Evolutionary conservation across 2,113 vertebrate species (phyloP).

Genomic region (Sylvilagus bachmani): DNA sequence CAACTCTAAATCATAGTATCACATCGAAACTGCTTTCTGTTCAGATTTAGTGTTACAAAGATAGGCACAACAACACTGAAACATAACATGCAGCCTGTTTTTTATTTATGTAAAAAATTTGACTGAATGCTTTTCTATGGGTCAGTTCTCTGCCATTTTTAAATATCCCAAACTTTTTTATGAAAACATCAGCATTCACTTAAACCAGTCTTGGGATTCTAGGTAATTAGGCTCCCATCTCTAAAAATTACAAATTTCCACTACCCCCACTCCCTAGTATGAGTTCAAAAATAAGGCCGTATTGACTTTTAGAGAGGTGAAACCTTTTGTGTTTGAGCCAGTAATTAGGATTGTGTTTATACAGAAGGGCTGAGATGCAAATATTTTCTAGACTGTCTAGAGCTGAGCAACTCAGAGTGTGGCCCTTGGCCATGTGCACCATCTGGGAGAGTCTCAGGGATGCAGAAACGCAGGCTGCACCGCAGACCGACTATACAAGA

Average conservation of each 20-base stretch:
- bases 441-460: neutral
- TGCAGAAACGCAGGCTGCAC: neutral
- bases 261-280: neutral
- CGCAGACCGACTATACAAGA: neutral
- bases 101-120: constrained; percentile 49
- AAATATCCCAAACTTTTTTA: constrained; percentile 11
- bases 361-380: constrained; percentile 12
- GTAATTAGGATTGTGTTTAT: constrained; percentile 54
- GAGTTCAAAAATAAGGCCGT: constrained; percentile 52
- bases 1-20: constrained; percentile 75
- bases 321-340: constrained; percentile 48
- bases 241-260: constrained; percentile 55
- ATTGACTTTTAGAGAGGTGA: constrained; percentile 44
- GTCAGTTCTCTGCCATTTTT: neutral
- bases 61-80: constrained; percentile 59
- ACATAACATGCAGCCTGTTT: constrained; percentile 38
- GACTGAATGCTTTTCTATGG: constrained; percentile 28
- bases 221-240: constrained; percentile 47
- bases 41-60: constrained; percentile 55
- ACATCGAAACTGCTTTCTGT: constrained; percentile 61
- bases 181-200: neutral
- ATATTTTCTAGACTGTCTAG: constrained; percentile 22
- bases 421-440: neutral
- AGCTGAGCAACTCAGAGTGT: neutral
- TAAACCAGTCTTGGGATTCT: constrained; percentile 46